Base-by-base conservation (phyloP, 2,797 vertebrate genomes). In the Neoniphon sammara region DNA sequence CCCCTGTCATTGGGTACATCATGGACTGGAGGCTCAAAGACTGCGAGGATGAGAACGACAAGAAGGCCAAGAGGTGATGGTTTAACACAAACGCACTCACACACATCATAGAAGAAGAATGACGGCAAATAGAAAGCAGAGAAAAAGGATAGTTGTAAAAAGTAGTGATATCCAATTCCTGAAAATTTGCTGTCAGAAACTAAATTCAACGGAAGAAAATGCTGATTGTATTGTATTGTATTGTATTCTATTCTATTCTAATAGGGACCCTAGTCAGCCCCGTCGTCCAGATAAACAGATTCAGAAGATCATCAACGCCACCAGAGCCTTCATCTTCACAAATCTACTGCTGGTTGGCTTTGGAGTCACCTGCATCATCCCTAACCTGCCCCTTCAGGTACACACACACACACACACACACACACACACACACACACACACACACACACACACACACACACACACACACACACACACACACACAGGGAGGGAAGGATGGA, bases 21-120 rank as follows among this genome's bases (percentile, higher is more conserved):
- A 99, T 99, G 98, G 98, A 99, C 87, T 99, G 97, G 97, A 94
- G 63, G 67, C 93, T 99, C 69, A 98, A 97, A 85, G 97, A 98
- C 9, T 98, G 98, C 0, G 96, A 97, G 7, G 91, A 95, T 0
- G 96, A 96, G 1, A 95, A 93, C 0, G 95, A 96, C 47, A 95
- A 93, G 82, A 91, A 81, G 0, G 0, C 69, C 70, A 90, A 92
- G 83, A 95, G 91, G 97, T 91, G 54, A 78, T 72, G 8, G 11
- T 17, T 34, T 34, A 8, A 20, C 10, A 49, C 11, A 4, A 0
- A n/a, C 57, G 36, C 53, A 58, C 52, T 49, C 49, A 21, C 15
- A 56, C 4, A n/a, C 25, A 11, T 23, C n/a, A 18, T 18, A 6
- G 34, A 34, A 8, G 5, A 34, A 21, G 9, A 20, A 20, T 2